Base-by-base conservation (phyloP, 2,113 vertebrate species). In the Mastomys coucha region DNA sequence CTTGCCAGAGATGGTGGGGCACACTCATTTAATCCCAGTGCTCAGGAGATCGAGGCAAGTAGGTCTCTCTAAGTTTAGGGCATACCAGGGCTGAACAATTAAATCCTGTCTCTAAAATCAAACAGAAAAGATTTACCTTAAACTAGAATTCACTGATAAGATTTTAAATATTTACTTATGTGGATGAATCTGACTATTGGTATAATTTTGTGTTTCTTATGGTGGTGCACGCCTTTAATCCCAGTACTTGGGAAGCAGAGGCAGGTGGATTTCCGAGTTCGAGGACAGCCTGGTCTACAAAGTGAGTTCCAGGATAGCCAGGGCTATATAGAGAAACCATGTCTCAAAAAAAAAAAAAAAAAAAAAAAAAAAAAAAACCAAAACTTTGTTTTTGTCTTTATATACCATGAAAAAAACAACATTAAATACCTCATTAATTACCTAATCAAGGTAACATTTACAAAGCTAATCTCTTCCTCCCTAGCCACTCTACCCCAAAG, bases 161-260 rank as follows among this genome's bases (percentile, higher is more conserved):
- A 36, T 91, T 81, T 81, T 91, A 70, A 94, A 56, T 91, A 22
- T 77, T 88, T 91, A 80, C 56, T n/a, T 85, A 4, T 89, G 3
- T 73, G 31, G 7, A 14, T 88, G 0, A 67, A 3, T 88, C 1
- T 69, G 49, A 65, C 11, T 70, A 39, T 82, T 70, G 2, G 2
- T 82, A 1, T 72, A 63, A 45, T 24, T 51, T 33, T 82, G 8
- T 81, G 2, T 45, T 45, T 45, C 45, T 45, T 45, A 5, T 45
- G 45, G 45, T 45, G 45, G 45, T 5, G 45, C 45, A 45, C 5
- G 45, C 45, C 45, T 45, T n/a, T n/a, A n/a, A n/a, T n/a, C n/a
- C n/a, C n/a, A n/a, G n/a, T n/a, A n/a, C n/a, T n/a, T n/a, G n/a
- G n/a, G n/a, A n/a, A n/a, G n/a, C n/a, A n/a, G n/a, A n/a, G n/a